phyloP scores from a whole-genome alignment of 2,888 invertebrate species.

The Caenorhabditis sp. region DNA sequence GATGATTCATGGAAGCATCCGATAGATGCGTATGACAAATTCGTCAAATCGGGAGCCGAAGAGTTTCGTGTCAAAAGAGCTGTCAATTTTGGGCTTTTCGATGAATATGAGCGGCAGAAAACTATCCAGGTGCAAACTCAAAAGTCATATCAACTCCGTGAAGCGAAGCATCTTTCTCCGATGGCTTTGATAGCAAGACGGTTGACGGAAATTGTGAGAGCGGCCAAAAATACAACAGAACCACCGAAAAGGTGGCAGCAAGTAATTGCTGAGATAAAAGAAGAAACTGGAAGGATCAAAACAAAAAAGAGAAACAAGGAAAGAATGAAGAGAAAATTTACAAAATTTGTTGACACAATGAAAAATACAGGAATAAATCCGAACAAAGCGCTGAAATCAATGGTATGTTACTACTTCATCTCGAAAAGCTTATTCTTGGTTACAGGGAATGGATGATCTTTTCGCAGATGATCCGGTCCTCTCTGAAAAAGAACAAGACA shows the following conservation, averaged over 20 bases:
- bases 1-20: neutral
- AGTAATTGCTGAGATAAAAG: constrained; percentile 43
- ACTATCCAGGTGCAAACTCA: constrained; percentile 13
- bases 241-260: constrained; percentile 46
- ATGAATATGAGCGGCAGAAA: constrained; percentile 22
- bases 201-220: constrained; percentile 45
- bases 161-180: constrained; percentile 32
- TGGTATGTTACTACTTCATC: constrained; percentile 11
- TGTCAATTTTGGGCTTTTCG: constrained; percentile 14
- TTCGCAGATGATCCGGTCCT: constrained; percentile 40
- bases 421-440: neutral
- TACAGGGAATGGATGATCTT: constrained; percentile 39
- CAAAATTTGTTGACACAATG: constrained; percentile 35
- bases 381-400: constrained; percentile 24
- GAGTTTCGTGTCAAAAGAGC: constrained; percentile 26
- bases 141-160: constrained; percentile 16
- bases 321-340: constrained; percentile 46
- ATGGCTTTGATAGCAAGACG: constrained; percentile 47
- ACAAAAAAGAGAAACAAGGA: constrained; percentile 45
- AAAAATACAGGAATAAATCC: constrained; percentile 36
- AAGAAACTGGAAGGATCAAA: constrained; percentile 40
- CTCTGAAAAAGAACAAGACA: constrained; percentile 36
- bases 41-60: constrained; percentile 17
- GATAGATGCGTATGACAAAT: constrained; percentile 9
- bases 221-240: constrained; percentile 46